Base-by-base conservation (phyloP, 2,797 vertebrate species). In the Dipus sagitta region DNA sequence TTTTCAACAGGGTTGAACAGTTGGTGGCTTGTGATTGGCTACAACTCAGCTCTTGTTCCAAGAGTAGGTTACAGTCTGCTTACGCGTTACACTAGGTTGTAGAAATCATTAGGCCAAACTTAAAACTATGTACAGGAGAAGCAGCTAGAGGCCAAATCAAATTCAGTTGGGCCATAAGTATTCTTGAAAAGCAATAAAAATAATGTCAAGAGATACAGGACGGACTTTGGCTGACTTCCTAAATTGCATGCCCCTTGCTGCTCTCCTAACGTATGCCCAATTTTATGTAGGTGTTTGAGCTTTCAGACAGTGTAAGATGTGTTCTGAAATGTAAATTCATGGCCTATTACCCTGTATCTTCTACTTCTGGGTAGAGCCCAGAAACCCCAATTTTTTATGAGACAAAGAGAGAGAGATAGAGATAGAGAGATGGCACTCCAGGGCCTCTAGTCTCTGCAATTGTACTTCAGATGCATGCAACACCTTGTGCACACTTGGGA, bases 141-240 rank as follows among this genome's bases (percentile, higher is more conserved):
- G 32, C 26, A 84, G 18, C 9, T 84, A 18, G 52, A 52, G 10
- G 24, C 30, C 54, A 68, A 83, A 30, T 8, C 34, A 24, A 18
- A 77, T 47, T 62, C 20, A 47, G 32, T 38, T 77, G 60, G 64
- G 4, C 4, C 34, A 1, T 42, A 74, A 21, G 58, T 58, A 80
- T 86, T 79, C 15, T 52, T 72, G 18, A 28, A 86, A 84, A 90
- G 15, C 24, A 83, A 67, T 91, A 6, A 62, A 92, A 91, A 76
- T 91, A 47, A 20, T 80, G 30, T 8, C 68, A 80, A 38, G 38
- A 23, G 17, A 60, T 79, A n/a, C 18, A 20, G 11, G 9, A 72
- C 54, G 3, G 71, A 58, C 47, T 14, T 79, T 34, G 21, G 8
- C 74, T 54, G 26, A 52, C 62, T n/a, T 32, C 21, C 28, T 67